Base-by-base conservation (phyloP, 2,113 vertebrate species). In the Caranx melampygus region DNA sequence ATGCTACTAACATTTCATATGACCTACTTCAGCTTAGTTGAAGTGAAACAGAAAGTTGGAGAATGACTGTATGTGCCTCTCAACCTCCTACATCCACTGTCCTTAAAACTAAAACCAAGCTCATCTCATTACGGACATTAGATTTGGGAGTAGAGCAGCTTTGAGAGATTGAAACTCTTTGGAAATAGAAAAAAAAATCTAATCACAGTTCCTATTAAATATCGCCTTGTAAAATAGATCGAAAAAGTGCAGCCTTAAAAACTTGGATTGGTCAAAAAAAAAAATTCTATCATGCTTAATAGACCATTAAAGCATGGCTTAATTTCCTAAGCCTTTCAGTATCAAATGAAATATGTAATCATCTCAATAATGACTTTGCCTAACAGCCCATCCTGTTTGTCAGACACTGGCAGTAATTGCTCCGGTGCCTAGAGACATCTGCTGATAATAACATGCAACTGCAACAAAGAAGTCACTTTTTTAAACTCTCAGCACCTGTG, bases 301-400 rank as follows among this genome's bases (percentile, higher is more conserved):
- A 37, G 45, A 20, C 21, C 31, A 44, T 64, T 77, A 58, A 64
- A 15, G 49, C 34, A 31, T 26, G 57, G 70, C 60, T 79, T 64
- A 21, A 75, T 88, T 78, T 78, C 76, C 63, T 35, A 52, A 74
- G 12, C 42, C 58, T 75, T 71, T 79, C 64, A 52, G 9, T 84
- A 80, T 75, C 37, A 81, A 75, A 61, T 85, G 47, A 81, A 60
- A 80, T 71, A 61, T 47, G 12, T 60, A 88, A 88, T 88, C 58
- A 84, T 80, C 68, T 68, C 59, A 60, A 9, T 79, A 78, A 81
- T 72, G 70, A 77, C 54, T 81, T 75, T 66, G 21, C 33, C n/a
- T 4, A 12, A 81, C 52, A 70, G 47, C 45, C 34, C 9, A 11
- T 26, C 57, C 10, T 59, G 42, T 55, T 13, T 78, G 40, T 54